These are phyloP conservation scores for Loris lydekkerianus DNA, from an alignment of 2,797 vertebrate genomes.

Conservation along the genomic window DNA sequence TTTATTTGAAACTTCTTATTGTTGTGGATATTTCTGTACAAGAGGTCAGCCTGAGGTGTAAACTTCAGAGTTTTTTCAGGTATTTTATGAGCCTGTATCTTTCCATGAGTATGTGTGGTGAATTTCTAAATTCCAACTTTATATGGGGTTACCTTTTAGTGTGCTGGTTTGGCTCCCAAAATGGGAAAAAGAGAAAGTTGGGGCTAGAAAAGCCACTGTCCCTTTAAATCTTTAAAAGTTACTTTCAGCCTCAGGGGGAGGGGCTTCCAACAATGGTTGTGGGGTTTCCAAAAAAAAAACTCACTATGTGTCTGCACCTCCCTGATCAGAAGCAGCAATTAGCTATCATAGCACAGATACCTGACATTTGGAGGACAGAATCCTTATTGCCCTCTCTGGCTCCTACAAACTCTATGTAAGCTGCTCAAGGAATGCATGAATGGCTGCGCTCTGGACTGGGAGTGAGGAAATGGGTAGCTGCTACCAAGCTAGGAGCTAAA, in stretches of 20 bases:
- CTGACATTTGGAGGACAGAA: neutral
- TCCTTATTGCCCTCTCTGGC: neutral
- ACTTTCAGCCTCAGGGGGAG: neutral
- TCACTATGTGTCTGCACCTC: neutral
- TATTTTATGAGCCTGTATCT: neutral
- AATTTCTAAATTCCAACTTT: neutral
- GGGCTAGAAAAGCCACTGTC: neutral
- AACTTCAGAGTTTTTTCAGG: neutral
- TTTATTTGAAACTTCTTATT: slow-evolving; percentile 4
- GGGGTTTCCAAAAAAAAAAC: neutral
- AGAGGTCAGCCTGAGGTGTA: neutral
- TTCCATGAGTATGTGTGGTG: neutral
- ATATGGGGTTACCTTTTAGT: neutral
- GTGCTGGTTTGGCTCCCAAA: neutral
- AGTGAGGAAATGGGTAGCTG: neutral
- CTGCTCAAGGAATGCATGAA: neutral
- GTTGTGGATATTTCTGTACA: neutral
- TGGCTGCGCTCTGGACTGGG: neutral
- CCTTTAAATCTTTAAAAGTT: slow-evolving; percentile 2
- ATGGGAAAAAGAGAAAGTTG: neutral
- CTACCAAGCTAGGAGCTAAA: neutral
- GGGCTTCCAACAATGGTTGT: neutral
- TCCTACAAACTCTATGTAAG: neutral
- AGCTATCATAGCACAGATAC: neutral
- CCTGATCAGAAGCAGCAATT: neutral